Percentiles rank a stretch among this genome's conserved stretches.
These are phyloP conservation scores for Epirrhoe tristata DNA, from an alignment of 2,888 invertebrate genomes.

Conservation along the genomic window DNA sequence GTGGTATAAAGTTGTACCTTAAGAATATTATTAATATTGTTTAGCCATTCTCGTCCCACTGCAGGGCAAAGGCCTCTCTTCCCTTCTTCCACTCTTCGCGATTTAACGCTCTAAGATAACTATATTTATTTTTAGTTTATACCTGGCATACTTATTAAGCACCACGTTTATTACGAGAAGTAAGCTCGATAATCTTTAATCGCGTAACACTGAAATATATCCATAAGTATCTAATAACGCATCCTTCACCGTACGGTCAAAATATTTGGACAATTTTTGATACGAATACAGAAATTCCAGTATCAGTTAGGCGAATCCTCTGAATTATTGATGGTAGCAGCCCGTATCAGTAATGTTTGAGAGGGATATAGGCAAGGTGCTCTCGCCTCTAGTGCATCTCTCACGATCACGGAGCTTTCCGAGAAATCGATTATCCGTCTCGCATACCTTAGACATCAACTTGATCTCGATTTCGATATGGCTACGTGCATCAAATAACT, in stretches of 20 bases:
- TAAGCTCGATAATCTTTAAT: too few species aligned
- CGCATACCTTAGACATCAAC: conserved; percentile 66
- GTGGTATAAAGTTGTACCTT: too few species aligned
- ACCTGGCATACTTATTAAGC: background rate
- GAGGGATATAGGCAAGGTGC: conserved; percentile 48
- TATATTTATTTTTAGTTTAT: too few species aligned
- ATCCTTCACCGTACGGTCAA: background rate
- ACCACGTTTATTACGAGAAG: background rate
- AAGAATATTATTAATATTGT: too few species aligned
- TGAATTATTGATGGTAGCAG: conserved; percentile 30
- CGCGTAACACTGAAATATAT: too few species aligned
- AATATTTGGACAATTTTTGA: conserved; percentile 9
- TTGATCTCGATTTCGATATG: conserved; percentile 60
- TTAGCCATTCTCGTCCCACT: too few species aligned
- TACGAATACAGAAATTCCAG: conserved; percentile 13
- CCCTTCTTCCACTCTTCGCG: too few species aligned
- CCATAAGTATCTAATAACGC: background rate
- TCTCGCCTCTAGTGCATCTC: conserved; percentile 63
- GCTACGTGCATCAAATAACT: conserved; percentile 59
- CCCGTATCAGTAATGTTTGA: conserved; percentile 39
- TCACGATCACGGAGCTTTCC: conserved; percentile 60
- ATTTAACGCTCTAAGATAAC: too few species aligned
- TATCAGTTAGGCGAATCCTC: conserved; percentile 18
- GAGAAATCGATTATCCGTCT: conserved; percentile 70
- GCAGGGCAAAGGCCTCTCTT: too few species aligned